Base-by-base conservation (phyloP, 1,140 invertebrate genomes). In the Epicauta chinensis region DNA sequence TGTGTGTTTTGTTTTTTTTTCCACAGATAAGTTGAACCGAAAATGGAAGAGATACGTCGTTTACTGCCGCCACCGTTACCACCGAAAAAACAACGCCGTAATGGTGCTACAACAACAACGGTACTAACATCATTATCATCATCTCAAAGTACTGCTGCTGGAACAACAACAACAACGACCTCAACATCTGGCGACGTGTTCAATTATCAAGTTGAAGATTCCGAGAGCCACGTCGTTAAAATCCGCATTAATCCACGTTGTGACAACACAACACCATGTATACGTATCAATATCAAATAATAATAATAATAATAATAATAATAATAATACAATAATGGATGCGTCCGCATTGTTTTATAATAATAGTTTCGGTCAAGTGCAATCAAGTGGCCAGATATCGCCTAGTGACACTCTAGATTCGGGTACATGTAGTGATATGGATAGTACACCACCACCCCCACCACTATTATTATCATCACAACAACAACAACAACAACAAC, bases 351-450 rank as follows among this genome's bases (percentile, higher is more conserved):
- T 58, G 59, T 57, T 59, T 53, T 43, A 51, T 15, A 61, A 67
- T 34, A 73, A 76, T n/a, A n/a, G n/a, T 39, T 72, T 69, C 7
- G 73, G 73, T 23, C 4, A 3, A 63, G 71, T 83, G 12, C 83
- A 85, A 75, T 81, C 82, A 3, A 86, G 83, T 63, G 86, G 86
- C 0, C 86, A 89, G 61, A 85, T 84, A 50, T 89, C 86, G 29
- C 86, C 86, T 0, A 80, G 79, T 60, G 86, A 88, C 52, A 87
- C 85, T 0, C 59, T 88, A 51, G 87, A 90, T 71, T 89, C 86
- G 45, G 87, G 87, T 12, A 89, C 86, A 6, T 87, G 87, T 70
- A 89, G 85, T 63, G 88, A 90, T 63, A 69, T 89, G 44, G 87
- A 89, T 61, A 78, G 81, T 1, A 85, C 84, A 7, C 82, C 84